Base-by-base conservation (phyloP, 2,888 invertebrate species). In the Panorpa germanica region DNA sequence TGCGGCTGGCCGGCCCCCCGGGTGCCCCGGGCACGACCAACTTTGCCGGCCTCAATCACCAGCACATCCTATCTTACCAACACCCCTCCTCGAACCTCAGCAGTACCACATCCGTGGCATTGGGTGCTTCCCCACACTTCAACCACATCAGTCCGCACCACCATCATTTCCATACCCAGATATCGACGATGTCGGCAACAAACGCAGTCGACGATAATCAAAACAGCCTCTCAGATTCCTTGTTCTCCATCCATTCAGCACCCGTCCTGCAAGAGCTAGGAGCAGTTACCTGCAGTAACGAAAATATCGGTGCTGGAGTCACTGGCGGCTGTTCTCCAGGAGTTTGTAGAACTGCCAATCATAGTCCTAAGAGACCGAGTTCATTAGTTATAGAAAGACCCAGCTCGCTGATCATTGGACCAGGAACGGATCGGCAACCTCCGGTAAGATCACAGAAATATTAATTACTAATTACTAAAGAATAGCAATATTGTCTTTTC, bases 181-280 rank as follows among this genome's bases (percentile, higher is more conserved):
- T n/a, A n/a, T n/a, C n/a, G n/a, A n/a, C n/a, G n/a, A n/a, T n/a
- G n/a, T n/a, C n/a, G n/a, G n/a, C n/a, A n/a, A n/a, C n/a, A n/a
- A 10, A 16, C 27, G 9, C 16, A 34, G 44, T 45, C 39, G 43
- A 41, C 34, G 47, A 47, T n/a, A n/a, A n/a, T n/a, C n/a, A n/a
- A 33, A 43, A 46, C 29, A 49, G 50, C 29, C 43, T 46, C 12
- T 43, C 61, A 4, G 68, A 70, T 2, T 73, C 73, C 1, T 45
- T 72, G 25, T 57, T 71, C 44, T 73, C 73, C 9, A 63, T 74
- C 38, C 71, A 71, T 41, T 73, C 74, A 5, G 74, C 74, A 1
- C 73, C 73, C 2, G 58, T 63, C 2, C 55, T 62, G 37, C 55
- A 52, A 13, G 39, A 52, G 42, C 38, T 63, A 54, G 48, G 56